These are phyloP conservation scores for Hydrochoerus hydrochaeris DNA, from an alignment of 2,113 vertebrate species.

Conservation along the genomic window DNA sequence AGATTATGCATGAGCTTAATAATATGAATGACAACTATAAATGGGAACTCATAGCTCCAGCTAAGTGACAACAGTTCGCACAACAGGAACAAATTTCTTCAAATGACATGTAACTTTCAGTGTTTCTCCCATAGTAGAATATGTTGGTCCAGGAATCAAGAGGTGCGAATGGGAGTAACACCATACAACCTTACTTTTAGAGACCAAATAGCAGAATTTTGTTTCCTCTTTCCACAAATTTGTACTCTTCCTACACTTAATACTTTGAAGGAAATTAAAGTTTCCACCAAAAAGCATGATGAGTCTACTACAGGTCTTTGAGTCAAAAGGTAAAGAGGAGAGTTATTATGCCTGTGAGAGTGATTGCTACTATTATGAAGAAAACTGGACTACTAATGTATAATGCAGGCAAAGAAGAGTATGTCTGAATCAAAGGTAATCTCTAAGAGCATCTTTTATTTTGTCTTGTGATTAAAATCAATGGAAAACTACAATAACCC, in stretches of 20 bases:
- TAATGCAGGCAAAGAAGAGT: neutral
- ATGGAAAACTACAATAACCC: neutral
- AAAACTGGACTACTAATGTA: neutral
- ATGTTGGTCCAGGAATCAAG: neutral
- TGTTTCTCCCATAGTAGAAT: neutral
- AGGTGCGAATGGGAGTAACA: neutral
- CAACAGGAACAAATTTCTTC: neutral
- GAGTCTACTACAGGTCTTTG: neutral
- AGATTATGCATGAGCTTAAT: neutral
- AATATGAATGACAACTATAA: neutral
- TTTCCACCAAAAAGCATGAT: neutral
- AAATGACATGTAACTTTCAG: neutral
- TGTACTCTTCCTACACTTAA: neutral
- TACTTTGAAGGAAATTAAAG: neutral
- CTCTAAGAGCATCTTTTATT: neutral
- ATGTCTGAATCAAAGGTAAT: neutral
- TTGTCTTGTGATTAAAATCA: neutral
- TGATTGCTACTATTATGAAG: neutral
- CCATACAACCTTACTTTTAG: neutral
- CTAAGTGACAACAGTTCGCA: neutral
- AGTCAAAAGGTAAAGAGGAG: neutral
- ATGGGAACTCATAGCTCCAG: neutral
- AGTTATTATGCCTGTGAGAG: neutral
- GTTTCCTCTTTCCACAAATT: neutral
- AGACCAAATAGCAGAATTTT: neutral